Evolutionary conservation across 2,113 vertebrate species (phyloP), one percentile per base, ranked within the genome.

Genomic region (Chinchilla lanigera): DNA sequence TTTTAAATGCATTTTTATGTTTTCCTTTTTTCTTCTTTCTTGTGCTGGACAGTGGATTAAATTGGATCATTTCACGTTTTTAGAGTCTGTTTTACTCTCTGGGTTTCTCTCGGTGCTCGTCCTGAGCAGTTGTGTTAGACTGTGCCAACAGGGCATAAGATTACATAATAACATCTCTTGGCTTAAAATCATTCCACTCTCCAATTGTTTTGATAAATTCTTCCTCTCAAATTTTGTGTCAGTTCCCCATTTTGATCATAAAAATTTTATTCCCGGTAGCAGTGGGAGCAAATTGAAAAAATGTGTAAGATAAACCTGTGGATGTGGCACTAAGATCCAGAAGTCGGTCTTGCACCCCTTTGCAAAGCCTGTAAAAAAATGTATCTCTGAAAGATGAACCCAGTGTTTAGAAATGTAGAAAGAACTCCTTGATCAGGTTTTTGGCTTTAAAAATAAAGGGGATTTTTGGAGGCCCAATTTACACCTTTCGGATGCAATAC

Each of bases 371-470:
- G 93, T 97, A 97, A 98, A 97, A 97, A 97, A 98, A 97, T 98
- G 96, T 7, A 65, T 94, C 71, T 96, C 97, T 97, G 89, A 97
- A 98, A 98, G 97, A 94, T 47, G 89, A 96, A 94, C 96, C 89
- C 94, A 98, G 93, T 95, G 92, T 98, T 98, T 98, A 97, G 96
- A 98, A 98, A 97, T 13, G 81, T 97, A 95, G 97, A 90, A 97
- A 93, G 95, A 97, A 97, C 90, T 98, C 96, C 94, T 93, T 98
- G 98, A 98, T 98, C 96, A 93, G 86, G 96, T 96, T 97, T 97
- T 98, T 97, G 91, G 88, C 96, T 98, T 98, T 98, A 98, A 98
- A 98, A 98, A 98, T 98, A 97, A 98, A 98, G 78, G 98, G 89
- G 92, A 82, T 83, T 98, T 94, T 96, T 94, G 54, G 52, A 61